These are phyloP conservation scores for Drosophila kokeensis DNA, from an alignment of 2,888 invertebrate genomes.

Conservation along the genomic window DNA sequence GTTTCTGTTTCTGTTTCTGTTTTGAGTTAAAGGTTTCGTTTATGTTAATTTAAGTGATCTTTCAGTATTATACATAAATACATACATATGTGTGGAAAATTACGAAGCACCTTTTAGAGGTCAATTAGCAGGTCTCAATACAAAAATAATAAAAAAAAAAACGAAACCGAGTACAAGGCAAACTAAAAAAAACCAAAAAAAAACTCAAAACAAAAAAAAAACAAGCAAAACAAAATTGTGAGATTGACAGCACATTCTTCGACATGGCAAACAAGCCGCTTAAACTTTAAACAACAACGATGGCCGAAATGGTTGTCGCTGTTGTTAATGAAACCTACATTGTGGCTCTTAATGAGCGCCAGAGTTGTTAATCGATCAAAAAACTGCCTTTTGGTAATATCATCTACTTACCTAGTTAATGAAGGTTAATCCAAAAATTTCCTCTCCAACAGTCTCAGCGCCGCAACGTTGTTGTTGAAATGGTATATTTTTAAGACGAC, in stretches of 20 bases:
- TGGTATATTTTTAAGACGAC: slow-evolving; percentile 12
- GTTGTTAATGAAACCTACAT: slow-evolving; percentile 43
- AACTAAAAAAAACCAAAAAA: not conserved
- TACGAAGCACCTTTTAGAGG: slow-evolving; percentile 65
- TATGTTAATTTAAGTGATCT: slow-evolving; percentile 53
- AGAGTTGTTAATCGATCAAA: slow-evolving; percentile 17
- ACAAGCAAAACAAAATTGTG: slow-evolving; percentile 16
- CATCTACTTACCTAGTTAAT: slow-evolving; percentile 56
- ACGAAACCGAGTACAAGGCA: slow-evolving; percentile 43
- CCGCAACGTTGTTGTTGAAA: slow-evolving; percentile 7
- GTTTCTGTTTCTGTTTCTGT: not conserved
- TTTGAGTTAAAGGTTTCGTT: slow-evolving; percentile 40
- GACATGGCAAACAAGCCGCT: slow-evolving; percentile 58
- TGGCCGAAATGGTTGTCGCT: slow-evolving; percentile 20
- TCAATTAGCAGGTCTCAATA: slow-evolving; percentile 68
- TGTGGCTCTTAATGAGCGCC: slow-evolving; percentile 19
- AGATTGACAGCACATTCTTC: slow-evolving; percentile 44
- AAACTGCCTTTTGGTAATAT: not conserved
- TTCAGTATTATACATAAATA: not conserved
- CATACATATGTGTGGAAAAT: slow-evolving; percentile 13
- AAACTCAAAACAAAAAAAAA: slow-evolving; percentile 12
- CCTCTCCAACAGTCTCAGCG: not conserved
- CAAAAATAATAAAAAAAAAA: slow-evolving; percentile 24
- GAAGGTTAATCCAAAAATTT: slow-evolving; percentile 43
- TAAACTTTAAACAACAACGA: slow-evolving; percentile 35